Percentiles rank a stretch among this genome's conserved stretches.
These are phyloP conservation scores for Muntiacus reevesi DNA, from an alignment of 2,113 vertebrate genomes.

Conservation along the genomic window DNA sequence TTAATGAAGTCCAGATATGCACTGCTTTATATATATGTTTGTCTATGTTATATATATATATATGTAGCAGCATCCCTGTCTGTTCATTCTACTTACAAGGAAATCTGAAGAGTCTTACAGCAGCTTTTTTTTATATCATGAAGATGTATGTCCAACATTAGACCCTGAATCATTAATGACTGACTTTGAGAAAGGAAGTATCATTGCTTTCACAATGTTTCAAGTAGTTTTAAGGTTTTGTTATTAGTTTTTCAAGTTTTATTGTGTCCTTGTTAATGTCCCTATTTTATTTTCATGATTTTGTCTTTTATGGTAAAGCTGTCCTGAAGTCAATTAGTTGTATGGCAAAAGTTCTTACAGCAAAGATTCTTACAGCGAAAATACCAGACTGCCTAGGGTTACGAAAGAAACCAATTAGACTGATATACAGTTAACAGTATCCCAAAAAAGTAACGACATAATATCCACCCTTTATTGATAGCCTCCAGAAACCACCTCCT, in stretches of 20 bases:
- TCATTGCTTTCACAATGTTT: not conserved
- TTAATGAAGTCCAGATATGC: not conserved
- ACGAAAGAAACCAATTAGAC: not conserved
- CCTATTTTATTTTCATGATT: not conserved
- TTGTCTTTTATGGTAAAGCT: not conserved
- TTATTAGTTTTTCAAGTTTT: not conserved
- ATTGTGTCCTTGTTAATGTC: not conserved
- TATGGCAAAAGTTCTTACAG: not conserved
- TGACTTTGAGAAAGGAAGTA: not conserved
- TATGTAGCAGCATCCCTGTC: not conserved
- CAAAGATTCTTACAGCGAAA: not conserved
- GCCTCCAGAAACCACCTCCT: not conserved
- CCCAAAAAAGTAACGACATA: not conserved
- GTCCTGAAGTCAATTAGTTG: not conserved
- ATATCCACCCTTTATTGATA: not conserved
- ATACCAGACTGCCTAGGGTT: not conserved
- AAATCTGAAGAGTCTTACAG: not conserved
- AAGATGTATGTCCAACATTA: not conserved
- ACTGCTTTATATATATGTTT: not conserved
- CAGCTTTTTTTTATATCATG: no score
- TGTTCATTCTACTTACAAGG: not conserved
- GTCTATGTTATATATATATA: not conserved
- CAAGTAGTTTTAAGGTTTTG: not conserved
- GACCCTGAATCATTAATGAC: not conserved
- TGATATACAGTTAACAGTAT: not conserved